These are phyloP conservation scores for Himalopsyche tibetana DNA, from an alignment of 2,888 invertebrate species.

Conservation along the genomic window DNA sequence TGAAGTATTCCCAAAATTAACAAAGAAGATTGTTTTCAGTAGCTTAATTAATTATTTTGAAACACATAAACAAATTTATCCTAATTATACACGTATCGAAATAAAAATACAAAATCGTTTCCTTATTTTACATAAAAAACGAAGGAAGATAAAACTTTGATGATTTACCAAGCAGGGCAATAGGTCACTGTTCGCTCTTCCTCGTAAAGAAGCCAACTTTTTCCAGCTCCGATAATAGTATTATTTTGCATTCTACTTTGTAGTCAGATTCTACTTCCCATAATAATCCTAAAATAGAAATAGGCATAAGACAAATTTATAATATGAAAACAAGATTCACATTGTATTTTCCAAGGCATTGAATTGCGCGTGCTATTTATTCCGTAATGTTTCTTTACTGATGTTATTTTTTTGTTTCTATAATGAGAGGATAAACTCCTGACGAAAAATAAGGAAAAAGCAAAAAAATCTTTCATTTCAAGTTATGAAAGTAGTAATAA, in stretches of 20 bases:
- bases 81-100: neutral
- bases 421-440: neutral
- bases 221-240: neutral
- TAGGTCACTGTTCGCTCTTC: neutral
- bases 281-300: neutral
- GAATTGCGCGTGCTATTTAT: neutral
- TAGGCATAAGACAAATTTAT: slow-evolving; percentile 8
- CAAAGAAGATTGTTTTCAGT: too few relatives aligned
- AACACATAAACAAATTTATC: neutral
- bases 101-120: neutral
- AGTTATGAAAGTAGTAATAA: slow-evolving; percentile 8
- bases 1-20: too few relatives aligned
- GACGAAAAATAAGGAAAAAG: neutral
- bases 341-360: slow-evolving; percentile 30
- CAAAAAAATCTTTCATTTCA: neutral
- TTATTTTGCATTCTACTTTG: slow-evolving; percentile 18
- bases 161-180: slow-evolving; percentile 14
- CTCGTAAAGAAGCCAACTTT: neutral
- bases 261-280: neutral
- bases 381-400: neutral
- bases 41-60: neutral
- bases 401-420: slow-evolving; percentile 30
- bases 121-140: neutral
- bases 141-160: neutral
- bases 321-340: slow-evolving; percentile 1